Percentiles rank a stretch among this genome's conserved stretches.
phyloP scores from a whole-genome alignment of 2,113 vertebrate genomes.

The Cyanoderma ruficeps region DNA sequence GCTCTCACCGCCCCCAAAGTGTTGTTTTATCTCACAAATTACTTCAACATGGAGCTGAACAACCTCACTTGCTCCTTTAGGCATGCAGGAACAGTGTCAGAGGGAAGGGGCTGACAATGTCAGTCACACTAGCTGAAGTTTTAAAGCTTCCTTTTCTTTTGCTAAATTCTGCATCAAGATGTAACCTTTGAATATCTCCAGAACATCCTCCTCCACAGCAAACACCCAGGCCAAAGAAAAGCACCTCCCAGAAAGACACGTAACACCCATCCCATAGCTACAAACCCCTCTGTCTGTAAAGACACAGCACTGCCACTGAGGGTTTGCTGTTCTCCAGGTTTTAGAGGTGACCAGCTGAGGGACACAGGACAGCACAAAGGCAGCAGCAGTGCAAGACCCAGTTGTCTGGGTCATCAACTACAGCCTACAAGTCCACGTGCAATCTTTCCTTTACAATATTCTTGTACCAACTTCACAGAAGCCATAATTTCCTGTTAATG shows the following conservation, averaged over 20 bases:
- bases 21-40: neutral
- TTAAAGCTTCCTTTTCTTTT: neutral
- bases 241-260: neutral
- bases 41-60: neutral
- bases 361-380: neutral
- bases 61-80: neutral
- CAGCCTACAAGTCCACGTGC: neutral
- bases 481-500: neutral
- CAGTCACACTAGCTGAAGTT: neutral
- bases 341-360: neutral
- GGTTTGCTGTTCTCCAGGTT: neutral
- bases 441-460: neutral
- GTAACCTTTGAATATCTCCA: neutral
- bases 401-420: neutral
- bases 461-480: neutral
- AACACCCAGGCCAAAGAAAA: neutral
- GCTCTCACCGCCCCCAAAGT: neutral
- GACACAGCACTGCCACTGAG: neutral
- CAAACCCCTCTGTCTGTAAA: neutral
- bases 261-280: accelerated
- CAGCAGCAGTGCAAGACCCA: neutral
- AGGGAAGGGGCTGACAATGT: neutral
- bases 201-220: neutral
- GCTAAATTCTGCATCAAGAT: neutral
- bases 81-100: neutral